Percentiles rank a stretch among this genome's conserved stretches.
Conservation (phyloP, 2,888 invertebrate genomes). For the Andrena fulva region DNA sequence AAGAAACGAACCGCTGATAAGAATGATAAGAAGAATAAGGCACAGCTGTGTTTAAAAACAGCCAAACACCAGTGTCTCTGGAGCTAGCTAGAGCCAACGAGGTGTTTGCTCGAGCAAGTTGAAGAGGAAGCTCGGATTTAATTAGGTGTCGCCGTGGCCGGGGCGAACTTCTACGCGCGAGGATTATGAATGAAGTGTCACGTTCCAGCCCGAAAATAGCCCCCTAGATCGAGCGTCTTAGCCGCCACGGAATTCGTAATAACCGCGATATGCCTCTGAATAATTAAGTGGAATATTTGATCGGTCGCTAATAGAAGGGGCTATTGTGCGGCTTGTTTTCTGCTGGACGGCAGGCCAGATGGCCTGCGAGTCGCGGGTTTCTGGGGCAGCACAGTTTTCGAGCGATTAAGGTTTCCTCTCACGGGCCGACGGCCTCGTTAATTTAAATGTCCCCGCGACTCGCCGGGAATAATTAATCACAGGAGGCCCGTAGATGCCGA, state of each 20-base stretch:
- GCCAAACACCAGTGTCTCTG: background rate
- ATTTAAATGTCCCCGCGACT: slow-evolving; percentile 53
- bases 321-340: slow-evolving; percentile 10
- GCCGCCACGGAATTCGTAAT: slow-evolving; percentile 33
- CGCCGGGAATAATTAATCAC: slow-evolving; percentile 61
- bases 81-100: background rate
- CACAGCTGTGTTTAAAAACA: background rate
- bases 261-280: background rate
- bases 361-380: slow-evolving; percentile 26
- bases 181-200: slow-evolving; percentile 53
- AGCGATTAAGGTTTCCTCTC: slow-evolving; percentile 48
- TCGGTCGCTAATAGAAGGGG: slow-evolving; percentile 1
- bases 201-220: slow-evolving; percentile 49
- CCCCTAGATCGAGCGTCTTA: slow-evolving; percentile 36
- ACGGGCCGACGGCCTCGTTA: slow-evolving; percentile 50
- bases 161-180: slow-evolving; percentile 18
- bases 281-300: slow-evolving; percentile 5
- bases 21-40: background rate
- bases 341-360: background rate
- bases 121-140: slow-evolving; percentile 41
- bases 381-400: slow-evolving; percentile 51
- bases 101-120: slow-evolving; percentile 17
- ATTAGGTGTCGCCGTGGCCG: slow-evolving; percentile 33
- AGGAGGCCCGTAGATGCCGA: slow-evolving; percentile 26
- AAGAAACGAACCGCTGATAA: too few species aligned